Evolutionary conservation across 2,797 vertebrate species (phyloP), one percentile per base, ranked within the genome.

Genomic region (Pangasius macronema): DNA sequence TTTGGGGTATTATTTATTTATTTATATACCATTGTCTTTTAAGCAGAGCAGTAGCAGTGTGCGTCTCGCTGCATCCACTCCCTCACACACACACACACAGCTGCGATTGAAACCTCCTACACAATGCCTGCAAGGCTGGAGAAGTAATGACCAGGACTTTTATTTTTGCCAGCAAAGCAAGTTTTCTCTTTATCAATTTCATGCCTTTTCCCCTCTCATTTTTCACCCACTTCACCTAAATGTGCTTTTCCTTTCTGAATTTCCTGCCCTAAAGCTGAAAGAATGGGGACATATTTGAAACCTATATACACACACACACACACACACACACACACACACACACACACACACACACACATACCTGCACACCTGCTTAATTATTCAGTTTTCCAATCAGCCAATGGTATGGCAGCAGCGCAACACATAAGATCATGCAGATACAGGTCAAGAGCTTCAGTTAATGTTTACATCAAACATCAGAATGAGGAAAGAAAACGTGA

Each of bases 171-270:
- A 93, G 91, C 93, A 89, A 94, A 96, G 95, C 94, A 95, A 93
- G 92, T 94, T 95, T 93, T 84, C 90, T 90, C 89, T 82, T 65
- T 92, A 92, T 94, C 94, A 95, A 92, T 92, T 95, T 94, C 91
- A 89, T 91, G 90, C 83, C 90, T 91, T 33, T 94, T 95, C 87
- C 88, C 86, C 88, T 42, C 93, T 95, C 95, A 96, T 97, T 97
- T 95, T 96, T 97, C 96, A 97, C 93, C 88, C 91, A 88, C 91
- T 93, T 88, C 84, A 22, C 87, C 83, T 70, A 88, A 90, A 88
- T 84, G 86, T 80, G 73, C 33, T 79, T 86, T 87, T 83, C 24
- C 30, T 55, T 22, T 20, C 61, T 75, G 80, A 73, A 87, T 84
- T 86, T 79, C 61, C 61, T 90, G 86, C 80, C 84, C 73, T 86